Evolutionary conservation across 2,113 vertebrate species (phyloP).

Genomic region (Butorides virescens): DNA sequence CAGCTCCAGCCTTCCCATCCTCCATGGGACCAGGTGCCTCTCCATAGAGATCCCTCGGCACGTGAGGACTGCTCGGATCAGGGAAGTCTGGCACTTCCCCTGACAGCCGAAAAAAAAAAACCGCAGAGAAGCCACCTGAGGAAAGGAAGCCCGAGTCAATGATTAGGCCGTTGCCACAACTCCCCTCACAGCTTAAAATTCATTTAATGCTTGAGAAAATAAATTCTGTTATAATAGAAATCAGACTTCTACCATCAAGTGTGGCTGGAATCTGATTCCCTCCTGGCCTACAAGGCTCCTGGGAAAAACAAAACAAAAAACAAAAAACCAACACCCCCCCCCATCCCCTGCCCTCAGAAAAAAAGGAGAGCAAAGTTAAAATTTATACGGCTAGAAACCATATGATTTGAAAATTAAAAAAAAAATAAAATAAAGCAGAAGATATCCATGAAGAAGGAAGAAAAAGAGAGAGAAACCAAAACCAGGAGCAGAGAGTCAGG

Average conservation of each 20-base stretch:
- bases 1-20: constrained; percentile 25
- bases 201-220: constrained; percentile 57
- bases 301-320: background rate
- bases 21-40: background rate
- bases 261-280: constrained; percentile 36
- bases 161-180: background rate
- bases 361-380: constrained; percentile 32
- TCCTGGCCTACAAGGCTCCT: constrained; percentile 27
- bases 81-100: constrained; percentile 22
- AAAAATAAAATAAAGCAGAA: background rate
- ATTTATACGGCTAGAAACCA: constrained; percentile 28
- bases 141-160: constrained; percentile 35
- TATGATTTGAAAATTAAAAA: background rate
- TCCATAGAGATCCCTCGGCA: background rate
- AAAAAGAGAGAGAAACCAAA: background rate
- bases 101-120: background rate
- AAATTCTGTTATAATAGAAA: constrained; percentile 45
- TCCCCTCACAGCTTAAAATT: constrained; percentile 38
- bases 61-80: background rate
- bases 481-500: constrained; percentile 44
- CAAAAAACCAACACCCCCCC: background rate
- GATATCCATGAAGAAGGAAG: background rate
- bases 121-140: background rate
- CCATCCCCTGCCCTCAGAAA: background rate
- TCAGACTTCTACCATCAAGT: constrained; percentile 18